Percentiles rank a stretch among this genome's conserved stretches.
These are phyloP conservation scores for Batillaria attramentaria DNA, from an alignment of 1,140 invertebrate genomes.

Conservation along the genomic window DNA sequence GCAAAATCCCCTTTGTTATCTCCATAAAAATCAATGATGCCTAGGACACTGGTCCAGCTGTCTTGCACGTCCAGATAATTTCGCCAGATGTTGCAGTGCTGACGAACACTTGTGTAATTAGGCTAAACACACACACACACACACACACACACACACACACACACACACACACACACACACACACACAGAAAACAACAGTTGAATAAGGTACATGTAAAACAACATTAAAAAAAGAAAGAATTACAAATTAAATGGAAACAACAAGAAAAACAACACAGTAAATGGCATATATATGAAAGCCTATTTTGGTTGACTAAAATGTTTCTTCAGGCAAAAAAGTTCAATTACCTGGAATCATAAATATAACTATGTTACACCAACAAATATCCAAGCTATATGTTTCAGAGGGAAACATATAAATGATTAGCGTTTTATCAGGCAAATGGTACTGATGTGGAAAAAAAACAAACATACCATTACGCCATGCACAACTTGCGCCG, in stretches of 20 bases:
- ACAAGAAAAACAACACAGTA: no score
- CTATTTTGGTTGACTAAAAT: background rate
- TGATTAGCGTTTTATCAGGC: no score
- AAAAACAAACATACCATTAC: constrained; percentile 13
- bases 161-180: background rate
- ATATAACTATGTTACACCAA: background rate
- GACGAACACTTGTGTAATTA: constrained; percentile 75
- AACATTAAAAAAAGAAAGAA: no score
- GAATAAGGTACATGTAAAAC: no score
- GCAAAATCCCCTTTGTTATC: constrained; percentile 92
- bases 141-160: no score
- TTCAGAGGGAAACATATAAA: no score
- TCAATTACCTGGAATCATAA: background rate
- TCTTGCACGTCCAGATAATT: constrained; percentile 97
- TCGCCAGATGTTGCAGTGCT: constrained; percentile 95
- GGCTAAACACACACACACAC: background rate
- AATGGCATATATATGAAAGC: background rate
- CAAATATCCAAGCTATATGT: no score
- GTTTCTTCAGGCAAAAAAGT: background rate
- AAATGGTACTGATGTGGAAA: no score
- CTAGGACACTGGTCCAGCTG: constrained; percentile 91
- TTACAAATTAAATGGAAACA: no score
- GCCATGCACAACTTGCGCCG: constrained; percentile 18
- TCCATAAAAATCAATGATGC: constrained; percentile 95
- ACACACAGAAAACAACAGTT: background rate